phyloP scores from a whole-genome alignment of 1,140 invertebrate genomes.

The Heliconius himera region DNA sequence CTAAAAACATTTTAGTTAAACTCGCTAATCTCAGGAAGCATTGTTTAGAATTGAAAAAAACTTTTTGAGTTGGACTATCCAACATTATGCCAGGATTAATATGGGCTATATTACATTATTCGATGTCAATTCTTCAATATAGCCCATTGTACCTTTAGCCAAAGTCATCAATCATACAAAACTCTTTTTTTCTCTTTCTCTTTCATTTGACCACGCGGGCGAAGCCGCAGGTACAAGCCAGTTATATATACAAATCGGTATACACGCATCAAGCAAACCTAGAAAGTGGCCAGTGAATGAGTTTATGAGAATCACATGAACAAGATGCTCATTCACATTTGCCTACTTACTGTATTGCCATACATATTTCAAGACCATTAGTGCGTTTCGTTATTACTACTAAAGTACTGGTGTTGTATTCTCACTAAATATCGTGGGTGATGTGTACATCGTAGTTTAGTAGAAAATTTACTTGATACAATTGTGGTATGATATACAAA shows the following conservation, averaged over 20 bases:
- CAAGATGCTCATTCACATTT: slow-evolving; percentile 9
- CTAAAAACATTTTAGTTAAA: too few species aligned
- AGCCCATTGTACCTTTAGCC: too few species aligned
- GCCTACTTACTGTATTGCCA: slow-evolving; percentile 11
- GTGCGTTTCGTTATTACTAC: background rate
- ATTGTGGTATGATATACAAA: background rate
- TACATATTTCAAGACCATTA: slow-evolving; percentile 9
- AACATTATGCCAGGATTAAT: too few species aligned
- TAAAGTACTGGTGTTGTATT: background rate
- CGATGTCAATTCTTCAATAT: too few species aligned
- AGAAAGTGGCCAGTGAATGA: slow-evolving; percentile 13
- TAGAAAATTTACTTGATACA: background rate
- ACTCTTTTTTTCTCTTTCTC: too few species aligned
- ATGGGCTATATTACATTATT: too few species aligned
- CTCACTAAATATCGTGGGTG: background rate
- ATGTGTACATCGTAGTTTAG: background rate
- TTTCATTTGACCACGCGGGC: too few species aligned
- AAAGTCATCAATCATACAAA: too few species aligned
- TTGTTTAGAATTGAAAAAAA: too few species aligned
- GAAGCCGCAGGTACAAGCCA: too few species aligned
- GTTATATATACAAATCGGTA: slow-evolving; percentile 1
- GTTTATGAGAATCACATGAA: slow-evolving; percentile 9
- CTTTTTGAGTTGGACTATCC: too few species aligned
- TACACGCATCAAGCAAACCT: background rate
- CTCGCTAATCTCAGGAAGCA: too few species aligned